Base-by-base conservation (phyloP, 2,888 invertebrate genomes). In the Melipona bicolor region DNA sequence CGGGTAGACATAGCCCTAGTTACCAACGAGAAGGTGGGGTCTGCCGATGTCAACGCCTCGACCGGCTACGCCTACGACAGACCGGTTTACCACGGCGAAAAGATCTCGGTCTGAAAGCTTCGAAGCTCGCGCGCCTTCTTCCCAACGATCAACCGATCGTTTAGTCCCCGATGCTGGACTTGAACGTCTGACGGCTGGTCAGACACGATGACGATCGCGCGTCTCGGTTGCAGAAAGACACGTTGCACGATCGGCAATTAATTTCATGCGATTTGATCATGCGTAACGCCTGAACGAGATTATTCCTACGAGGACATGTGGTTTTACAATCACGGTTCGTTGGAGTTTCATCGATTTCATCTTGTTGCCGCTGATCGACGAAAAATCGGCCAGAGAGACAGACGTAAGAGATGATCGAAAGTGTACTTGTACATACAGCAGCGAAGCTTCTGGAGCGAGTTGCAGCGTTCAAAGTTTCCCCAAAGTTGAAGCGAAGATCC, bases 1-100 rank as follows among this genome's bases (percentile, higher is more conserved):
- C 90, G 91, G 90, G 91, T 90, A 93, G 92, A 93, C 94, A 94
- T 94, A 94, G 93, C 94, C 94, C 94, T 94, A 94, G 92, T 94
- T 94, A 94, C 90, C 83, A 79, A 82, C 84, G 77, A 69, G 91
- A 91, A 91, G 92, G 94, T 89, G 92, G 93, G 89, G 73, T 90
- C 91, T 89, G 72, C 64, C 73, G 77, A 83, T 77, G 93, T 90
- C 78, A 77, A 94, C 94, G 94, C 94, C 94, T 91, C 87, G 90
- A 78, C 59, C 32, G 90, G 92, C 73, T 89, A 93, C 94, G 94
- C 94, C 94, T 92, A 91, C 92, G 83, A 68, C 79, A 85, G 92
- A 90, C 83, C 87, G 91, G 83, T 90, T 93, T 86, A 92, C 92
- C 78, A 88, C 71, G 85, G 90, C 83, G 84, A 89, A 89, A 88